Evolutionary conservation across 2,888 invertebrate species (phyloP), one percentile per base, ranked within the genome.

Genomic region (Drosophila tripunctata): DNA sequence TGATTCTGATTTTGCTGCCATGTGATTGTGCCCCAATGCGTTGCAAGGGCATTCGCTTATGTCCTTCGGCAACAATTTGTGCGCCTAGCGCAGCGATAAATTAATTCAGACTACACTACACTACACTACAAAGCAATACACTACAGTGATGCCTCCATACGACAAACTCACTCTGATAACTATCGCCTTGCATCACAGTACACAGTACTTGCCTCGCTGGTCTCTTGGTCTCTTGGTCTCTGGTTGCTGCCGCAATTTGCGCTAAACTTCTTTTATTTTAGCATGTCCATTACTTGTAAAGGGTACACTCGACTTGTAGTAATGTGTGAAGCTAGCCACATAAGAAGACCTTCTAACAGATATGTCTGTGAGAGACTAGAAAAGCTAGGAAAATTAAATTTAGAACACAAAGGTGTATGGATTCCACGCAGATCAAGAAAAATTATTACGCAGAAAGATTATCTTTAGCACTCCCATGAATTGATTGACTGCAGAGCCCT

Each of bases 1-100:
- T n/a, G n/a, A n/a, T n/a, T n/a, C 62, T 67, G 67, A 65, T 74
- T 63, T 70, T 56, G 22, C 36, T 70, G 71, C 52, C 70, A 63
- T 70, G 64, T 70, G 48, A 36, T 14, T 27, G 40, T 50, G 56
- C 47, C 15, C 41, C 41, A 52, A 21, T 19, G 12, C 41, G 44
- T 33, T 57, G 57, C 31, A 41, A 45, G 48, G 41, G 48, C 56
- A 60, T 50, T 33, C 36, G 40, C 56, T 68, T 75, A 80, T 89
- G 87, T 87, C 89, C 89, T 90, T 89, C 86, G 73, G 69, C 73
- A 79, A 85, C 87, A 90, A 89, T 89, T 90, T 90, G 90, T 90
- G 89, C 89, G 79, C 81, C 77, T 89, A 87, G 89, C 85, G 88
- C 88, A 83, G 78, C 89, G 87, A 90, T 90, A 90, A 90, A 90